phyloP scores from a whole-genome alignment of 1,140 invertebrate species.

The Drosophila mauritiana region DNA sequence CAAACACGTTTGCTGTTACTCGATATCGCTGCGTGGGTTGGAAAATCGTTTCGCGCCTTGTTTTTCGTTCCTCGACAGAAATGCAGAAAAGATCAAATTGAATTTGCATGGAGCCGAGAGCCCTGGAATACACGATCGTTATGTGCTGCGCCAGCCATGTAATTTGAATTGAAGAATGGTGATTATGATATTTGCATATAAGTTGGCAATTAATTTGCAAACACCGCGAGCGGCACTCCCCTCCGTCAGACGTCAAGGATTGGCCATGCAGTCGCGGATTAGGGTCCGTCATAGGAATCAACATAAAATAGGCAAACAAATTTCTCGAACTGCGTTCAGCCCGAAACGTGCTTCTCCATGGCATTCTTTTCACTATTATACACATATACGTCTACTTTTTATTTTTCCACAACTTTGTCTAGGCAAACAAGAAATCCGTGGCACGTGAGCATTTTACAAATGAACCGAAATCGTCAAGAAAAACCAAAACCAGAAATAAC shows the following conservation, averaged over 20 bases:
- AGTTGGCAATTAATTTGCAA: conserved; percentile 78
- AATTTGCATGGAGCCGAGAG: conserved; percentile 37
- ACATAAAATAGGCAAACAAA: conserved; percentile 66
- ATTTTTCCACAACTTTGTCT: conserved; percentile 41
- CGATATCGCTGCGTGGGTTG: conserved; percentile 63
- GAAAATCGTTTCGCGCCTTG: conserved; percentile 77
- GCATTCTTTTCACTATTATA: conserved; percentile 38
- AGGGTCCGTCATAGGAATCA: conserved; percentile 53
- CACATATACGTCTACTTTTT: conserved; percentile 3
- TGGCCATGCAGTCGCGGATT: conserved; percentile 44
- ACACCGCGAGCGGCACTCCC: conserved; percentile 65
- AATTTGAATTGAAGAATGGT: conserved; percentile 63
- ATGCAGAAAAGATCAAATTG: conserved; percentile 29
- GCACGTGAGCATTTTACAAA: conserved; percentile 77
- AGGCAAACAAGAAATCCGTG: conserved; percentile 44
- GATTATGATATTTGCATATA: conserved; percentile 78
- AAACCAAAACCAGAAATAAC: conserved; percentile 34
- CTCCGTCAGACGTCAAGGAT: conserved; percentile 62
- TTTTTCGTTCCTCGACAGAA: conserved; percentile 22
- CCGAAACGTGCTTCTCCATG: conserved; percentile 62
- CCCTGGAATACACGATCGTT: conserved; percentile 44
- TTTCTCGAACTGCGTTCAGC: conserved; percentile 60
- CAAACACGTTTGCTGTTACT: conserved; percentile 47
- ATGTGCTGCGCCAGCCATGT: conserved; percentile 31
- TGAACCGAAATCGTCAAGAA: conserved; percentile 20